Evolutionary conservation across 2,888 invertebrate species (phyloP).

Genomic region (Drosophila antonietae): DNA sequence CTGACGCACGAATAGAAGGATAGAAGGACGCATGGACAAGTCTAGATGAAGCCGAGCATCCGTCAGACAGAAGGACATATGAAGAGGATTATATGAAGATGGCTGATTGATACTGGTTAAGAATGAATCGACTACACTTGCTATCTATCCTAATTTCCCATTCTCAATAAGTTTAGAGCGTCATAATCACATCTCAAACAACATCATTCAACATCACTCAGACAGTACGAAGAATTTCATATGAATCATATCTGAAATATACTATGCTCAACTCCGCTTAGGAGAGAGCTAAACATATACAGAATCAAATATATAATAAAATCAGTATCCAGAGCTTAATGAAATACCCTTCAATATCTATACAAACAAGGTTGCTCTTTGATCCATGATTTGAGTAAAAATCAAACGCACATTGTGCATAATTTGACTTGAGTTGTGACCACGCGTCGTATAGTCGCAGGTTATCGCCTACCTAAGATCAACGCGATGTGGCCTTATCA

Average conservation of each 20-base stretch:
- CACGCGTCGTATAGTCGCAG: slow-evolving; percentile 13
- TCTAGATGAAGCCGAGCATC: no score
- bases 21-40: background rate
- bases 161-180: no score
- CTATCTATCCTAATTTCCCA: no score
- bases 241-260: background rate
- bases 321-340: background rate
- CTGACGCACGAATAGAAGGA: background rate
- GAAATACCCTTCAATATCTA: background rate
- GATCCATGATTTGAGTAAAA: background rate
- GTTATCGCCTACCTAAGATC: slow-evolving; percentile 24
- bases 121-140: no score
- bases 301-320: background rate
- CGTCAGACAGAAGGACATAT: no score
- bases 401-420: background rate
- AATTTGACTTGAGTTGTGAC: background rate
- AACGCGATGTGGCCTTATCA: slow-evolving; percentile 3
- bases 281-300: background rate
- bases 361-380: background rate
- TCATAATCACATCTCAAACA: no score
- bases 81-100: no score
- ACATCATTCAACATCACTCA: no score
- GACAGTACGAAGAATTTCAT: background rate
- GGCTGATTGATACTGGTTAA: no score
- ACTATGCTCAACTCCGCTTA: background rate